phyloP scores from a whole-genome alignment of 1,140 invertebrate species.

The Atta cephalotes region DNA sequence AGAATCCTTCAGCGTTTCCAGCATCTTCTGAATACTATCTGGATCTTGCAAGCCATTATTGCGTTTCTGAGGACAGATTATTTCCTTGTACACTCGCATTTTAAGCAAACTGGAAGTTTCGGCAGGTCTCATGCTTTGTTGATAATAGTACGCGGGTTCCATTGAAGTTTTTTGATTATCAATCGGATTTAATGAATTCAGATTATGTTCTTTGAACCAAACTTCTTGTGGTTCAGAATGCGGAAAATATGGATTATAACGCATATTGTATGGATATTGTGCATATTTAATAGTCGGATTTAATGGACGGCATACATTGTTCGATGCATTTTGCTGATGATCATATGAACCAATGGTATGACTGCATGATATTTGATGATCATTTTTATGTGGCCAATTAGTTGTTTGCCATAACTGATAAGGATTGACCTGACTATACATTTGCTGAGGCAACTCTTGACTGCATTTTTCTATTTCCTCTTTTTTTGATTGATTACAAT shows the following conservation, averaged over 20 bases:
- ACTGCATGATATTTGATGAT: not conserved
- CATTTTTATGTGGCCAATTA: slow-evolving; percentile 3
- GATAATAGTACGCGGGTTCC: not conserved
- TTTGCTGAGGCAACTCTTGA: not conserved
- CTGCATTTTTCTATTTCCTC: not conserved
- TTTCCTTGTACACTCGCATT: slow-evolving; percentile 74
- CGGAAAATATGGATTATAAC: slow-evolving; percentile 8
- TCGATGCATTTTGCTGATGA: not conserved
- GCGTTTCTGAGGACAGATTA: slow-evolving; percentile 69
- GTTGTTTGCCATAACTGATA: slow-evolving; percentile 14
- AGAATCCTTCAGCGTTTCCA: slow-evolving; percentile 64
- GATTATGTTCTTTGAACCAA: not conserved
- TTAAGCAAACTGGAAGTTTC: slow-evolving; percentile 78
- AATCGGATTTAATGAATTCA: not conserved
- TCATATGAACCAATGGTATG: not conserved
- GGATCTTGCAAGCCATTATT: slow-evolving; percentile 82
- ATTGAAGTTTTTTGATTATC: not conserved
- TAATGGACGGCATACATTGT: not conserved
- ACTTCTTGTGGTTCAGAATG: slow-evolving; percentile 7
- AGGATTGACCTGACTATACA: slow-evolving; percentile 18
- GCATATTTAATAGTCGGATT: not conserved
- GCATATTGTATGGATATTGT: not conserved
- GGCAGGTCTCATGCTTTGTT: not conserved
- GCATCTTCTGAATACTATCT: slow-evolving; percentile 58
- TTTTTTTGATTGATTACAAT: not conserved